Evolutionary conservation across 2,888 invertebrate species (phyloP), one percentile per base, ranked within the genome.

Genomic region (Hipparchia semele): DNA sequence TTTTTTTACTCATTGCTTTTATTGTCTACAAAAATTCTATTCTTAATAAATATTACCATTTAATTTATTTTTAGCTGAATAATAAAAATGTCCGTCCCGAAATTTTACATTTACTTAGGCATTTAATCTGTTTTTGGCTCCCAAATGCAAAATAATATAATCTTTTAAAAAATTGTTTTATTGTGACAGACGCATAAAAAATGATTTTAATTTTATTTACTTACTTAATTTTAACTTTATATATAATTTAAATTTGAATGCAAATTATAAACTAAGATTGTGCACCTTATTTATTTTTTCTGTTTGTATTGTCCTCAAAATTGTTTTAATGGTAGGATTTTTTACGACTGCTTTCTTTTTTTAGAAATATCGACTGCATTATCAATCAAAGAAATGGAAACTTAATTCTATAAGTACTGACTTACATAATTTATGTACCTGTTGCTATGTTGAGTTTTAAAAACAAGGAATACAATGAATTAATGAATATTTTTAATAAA

Each of bases 241-340:
- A 45, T n/a, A 13, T 67, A 54, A 39, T 56, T 68, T 60, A 39
- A 13, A 23, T 67, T 54, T 67, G 67, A 9, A 67, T 67, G 45
- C 45, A 67, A 67, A 46, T 23, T 58, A 46, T 23, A 12, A 13
- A 39, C 51, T 53, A 23, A 65, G 51, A 51, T 23, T 65, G 10
- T 10, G 7, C 46, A 46, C 13, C 49, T 13, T 75, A 71, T 74
- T 73, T 79, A 68, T 74, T 73, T 72, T 69, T 58, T 75, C 65
- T 71, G 70, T 74, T 76, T 70, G 68, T 75, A 58, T 66, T 73
- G 72, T 72, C 69, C 46, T 61, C 68, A 56, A 65, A 56, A 33
- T 1, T 12, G 53, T 2, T 54, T 56, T 61, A 60, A 64, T 72
- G 76, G n/a, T 65, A 51, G 23, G 10, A 1, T 2, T 49, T 33